phyloP scores from a whole-genome alignment of 2,113 vertebrate genomes.

The Brevimyrus niger region DNA sequence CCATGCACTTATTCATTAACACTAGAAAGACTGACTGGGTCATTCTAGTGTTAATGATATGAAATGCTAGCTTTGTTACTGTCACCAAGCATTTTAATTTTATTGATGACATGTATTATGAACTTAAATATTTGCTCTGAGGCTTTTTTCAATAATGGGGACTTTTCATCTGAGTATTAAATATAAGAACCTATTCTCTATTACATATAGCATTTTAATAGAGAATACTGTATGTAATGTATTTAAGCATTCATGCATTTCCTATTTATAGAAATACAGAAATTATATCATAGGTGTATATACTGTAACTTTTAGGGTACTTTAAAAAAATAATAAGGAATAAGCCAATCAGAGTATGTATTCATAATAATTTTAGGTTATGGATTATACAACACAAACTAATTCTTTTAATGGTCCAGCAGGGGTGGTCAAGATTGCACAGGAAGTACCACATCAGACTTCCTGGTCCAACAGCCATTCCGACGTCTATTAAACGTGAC shows the following conservation, averaged over 20 bases:
- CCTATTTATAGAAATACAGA: neutral
- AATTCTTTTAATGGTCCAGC: neutral
- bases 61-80: neutral
- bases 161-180: neutral
- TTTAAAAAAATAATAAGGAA: neutral
- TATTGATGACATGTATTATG: neutral
- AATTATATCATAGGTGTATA: neutral
- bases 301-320: neutral
- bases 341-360: neutral
- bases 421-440: neutral
- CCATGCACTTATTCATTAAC: neutral
- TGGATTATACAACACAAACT: neutral
- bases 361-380: neutral
- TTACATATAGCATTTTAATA: neutral
- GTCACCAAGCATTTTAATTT: neutral
- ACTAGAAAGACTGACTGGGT: too few relatives aligned
- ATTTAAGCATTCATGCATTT: neutral
- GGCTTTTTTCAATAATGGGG: neutral
- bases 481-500: constrained; percentile 53
- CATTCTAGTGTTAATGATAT: too few relatives aligned
- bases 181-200: neutral
- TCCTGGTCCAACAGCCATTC: constrained; percentile 17
- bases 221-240: neutral
- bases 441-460: constrained; percentile 35
- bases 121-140: neutral